These are phyloP conservation scores for Pasiphila rectangulata DNA, from an alignment of 2,888 invertebrate genomes.

Conservation along the genomic window DNA sequence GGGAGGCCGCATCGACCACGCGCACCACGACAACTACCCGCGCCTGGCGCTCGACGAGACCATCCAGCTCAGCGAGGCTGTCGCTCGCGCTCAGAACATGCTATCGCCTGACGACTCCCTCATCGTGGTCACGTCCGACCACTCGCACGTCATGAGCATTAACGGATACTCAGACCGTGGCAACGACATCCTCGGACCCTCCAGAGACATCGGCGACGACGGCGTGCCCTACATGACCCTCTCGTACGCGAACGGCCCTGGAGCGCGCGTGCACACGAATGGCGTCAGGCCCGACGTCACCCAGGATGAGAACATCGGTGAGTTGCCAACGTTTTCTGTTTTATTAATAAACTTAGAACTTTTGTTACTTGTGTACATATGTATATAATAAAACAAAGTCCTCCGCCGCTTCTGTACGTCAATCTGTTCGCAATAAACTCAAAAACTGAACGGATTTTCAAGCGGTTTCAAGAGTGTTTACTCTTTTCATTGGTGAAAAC, in stretches of 20 bases:
- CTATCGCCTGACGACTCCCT: constrained; percentile 81
- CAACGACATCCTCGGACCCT: not conserved
- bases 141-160: constrained; percentile 85
- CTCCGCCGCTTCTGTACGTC: no score
- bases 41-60: constrained; percentile 84
- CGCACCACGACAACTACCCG: constrained; percentile 81
- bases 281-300: constrained; percentile 74
- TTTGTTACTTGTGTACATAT: no score
- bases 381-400: no score
- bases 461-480: no score
- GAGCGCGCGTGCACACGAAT: constrained; percentile 80
- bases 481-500: no score
- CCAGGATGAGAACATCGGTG: constrained; percentile 54
- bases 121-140: constrained; percentile 88
- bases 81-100: constrained; percentile 63
- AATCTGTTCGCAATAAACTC: no score
- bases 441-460: no score
- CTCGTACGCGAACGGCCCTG: constrained; percentile 78
- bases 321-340: no score
- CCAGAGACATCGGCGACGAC: constrained; percentile 51
- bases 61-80: constrained; percentile 82
- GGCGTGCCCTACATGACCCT: constrained; percentile 78
- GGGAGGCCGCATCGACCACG: constrained; percentile 83
- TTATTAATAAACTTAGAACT: no score
- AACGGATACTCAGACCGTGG: constrained; percentile 29